Evolutionary conservation across 1,140 invertebrate genomes (phyloP).

Genomic region (Aphidius ervi): DNA sequence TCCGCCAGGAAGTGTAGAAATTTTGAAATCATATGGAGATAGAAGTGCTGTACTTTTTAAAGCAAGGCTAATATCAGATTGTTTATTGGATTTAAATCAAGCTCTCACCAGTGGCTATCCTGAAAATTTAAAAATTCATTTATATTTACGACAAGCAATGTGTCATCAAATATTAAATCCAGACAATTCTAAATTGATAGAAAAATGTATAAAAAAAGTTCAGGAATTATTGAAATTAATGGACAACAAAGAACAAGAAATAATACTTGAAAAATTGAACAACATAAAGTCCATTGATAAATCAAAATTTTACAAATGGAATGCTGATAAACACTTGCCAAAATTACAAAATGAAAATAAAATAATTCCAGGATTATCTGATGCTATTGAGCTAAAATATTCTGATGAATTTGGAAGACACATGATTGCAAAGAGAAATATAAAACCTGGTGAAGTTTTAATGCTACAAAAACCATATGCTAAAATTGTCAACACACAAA

Average conservation of each 20-base stretch:
- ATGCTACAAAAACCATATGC: conserved; percentile 73
- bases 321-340: too few relatives aligned
- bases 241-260: not conserved
- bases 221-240: conserved; percentile 12
- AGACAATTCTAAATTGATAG: not conserved
- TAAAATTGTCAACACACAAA: conserved; percentile 59
- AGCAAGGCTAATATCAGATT: not conserved
- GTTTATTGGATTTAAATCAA: conserved; percentile 18
- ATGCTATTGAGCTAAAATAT: conserved; percentile 7
- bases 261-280: conserved; percentile 8
- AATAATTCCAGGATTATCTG: not conserved
- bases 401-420: conserved; percentile 57
- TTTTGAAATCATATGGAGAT: too few relatives aligned
- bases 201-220: conserved; percentile 1
- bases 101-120: conserved; percentile 18
- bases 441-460: conserved; percentile 68
- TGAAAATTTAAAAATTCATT: conserved; percentile 17
- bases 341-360: too few relatives aligned
- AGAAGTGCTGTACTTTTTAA: too few relatives aligned
- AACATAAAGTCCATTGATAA: not conserved
- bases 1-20: too few relatives aligned
- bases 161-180: not conserved
- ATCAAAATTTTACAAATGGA: too few relatives aligned
- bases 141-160: conserved; percentile 12
- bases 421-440: conserved; percentile 59